Evolutionary conservation across 2,888 invertebrate species (phyloP), one percentile per base, ranked within the genome.

Genomic region (Apantesis nais): DNA sequence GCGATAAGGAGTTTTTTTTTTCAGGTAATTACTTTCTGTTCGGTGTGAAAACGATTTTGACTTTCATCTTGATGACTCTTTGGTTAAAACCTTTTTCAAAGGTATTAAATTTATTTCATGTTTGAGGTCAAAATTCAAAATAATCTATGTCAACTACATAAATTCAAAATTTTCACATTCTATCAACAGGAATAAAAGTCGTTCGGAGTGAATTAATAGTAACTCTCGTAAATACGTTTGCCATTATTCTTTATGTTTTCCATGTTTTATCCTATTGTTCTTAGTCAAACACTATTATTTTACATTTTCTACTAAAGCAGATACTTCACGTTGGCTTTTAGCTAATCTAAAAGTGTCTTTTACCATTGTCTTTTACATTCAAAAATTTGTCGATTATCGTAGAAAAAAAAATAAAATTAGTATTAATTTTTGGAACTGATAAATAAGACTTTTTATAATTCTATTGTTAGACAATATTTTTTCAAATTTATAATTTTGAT

Each of bases 1-100:
- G 78, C 79, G 86, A 85, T 86, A 82, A 83, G 77, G 78, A 78
- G 74, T 72, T 78, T 79, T n/a, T n/a, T 79, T 71, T 71, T 66
- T 65, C 62, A 41, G 60, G 72, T 74, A 78, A 77, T 79, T 79
- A 73, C 73, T 73, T 69, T 68, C 67, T 68, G 75, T 65, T 79
- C 22, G 66, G 77, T 74, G 76, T 72, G 71, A 75, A 66, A 77
- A 67, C 68, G 66, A 60, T 66, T 72, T 55, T 16, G 31, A 64
- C 58, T 66, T 66, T 66, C 3, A 44, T 48, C 58, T 66, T 41
- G 58, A 58, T 41, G 37, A 31, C 19, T 37, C 39, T 63, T 63
- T 19, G 9, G 63, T 29, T 29, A 55, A 55, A 29, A 25, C 5
- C 4, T 29, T 55, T 1, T 55, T 14, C 29, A 29, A 16, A 29